Evolutionary conservation across 1,140 invertebrate genomes (phyloP).

Genomic region (Drosophila guanche): DNA sequence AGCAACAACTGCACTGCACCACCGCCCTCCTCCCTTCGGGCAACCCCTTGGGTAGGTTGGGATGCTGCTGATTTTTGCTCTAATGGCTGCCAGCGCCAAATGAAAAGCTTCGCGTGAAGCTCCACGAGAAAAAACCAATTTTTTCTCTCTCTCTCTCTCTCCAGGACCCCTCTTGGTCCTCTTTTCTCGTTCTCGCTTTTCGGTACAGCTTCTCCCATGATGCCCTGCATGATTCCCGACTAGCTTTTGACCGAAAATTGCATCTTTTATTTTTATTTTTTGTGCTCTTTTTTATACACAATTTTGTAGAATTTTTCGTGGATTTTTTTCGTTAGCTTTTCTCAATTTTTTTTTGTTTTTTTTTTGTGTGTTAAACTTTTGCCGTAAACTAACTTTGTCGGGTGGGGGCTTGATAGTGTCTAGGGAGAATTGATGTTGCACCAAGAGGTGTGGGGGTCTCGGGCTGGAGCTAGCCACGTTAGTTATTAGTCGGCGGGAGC

Average conservation of each 20-base stretch:
- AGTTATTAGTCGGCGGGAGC: conserved; percentile 63
- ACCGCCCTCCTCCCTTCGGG: background rate
- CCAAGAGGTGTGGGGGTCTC: conserved; percentile 8
- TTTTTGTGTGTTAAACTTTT: conserved; percentile 71
- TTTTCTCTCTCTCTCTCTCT: conserved; percentile 47
- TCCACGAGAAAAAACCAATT: conserved; percentile 57
- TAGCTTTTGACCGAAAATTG: conserved; percentile 68
- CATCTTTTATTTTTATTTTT: conserved; percentile 4
- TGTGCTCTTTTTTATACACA: conserved; percentile 28
- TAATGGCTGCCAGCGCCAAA: conserved; percentile 78
- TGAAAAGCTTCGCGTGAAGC: conserved; percentile 68
- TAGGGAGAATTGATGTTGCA: conserved; percentile 43
- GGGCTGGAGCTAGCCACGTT: conserved; percentile 47
- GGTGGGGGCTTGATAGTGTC: conserved; percentile 61
- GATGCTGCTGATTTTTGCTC: conserved; percentile 77
- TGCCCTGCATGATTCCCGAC: conserved; percentile 44
- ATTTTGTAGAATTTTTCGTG: conserved; percentile 56
- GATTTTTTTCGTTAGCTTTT: conserved; percentile 41
- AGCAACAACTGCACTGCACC: conserved; percentile 26
- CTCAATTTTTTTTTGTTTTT: conserved; percentile 12
- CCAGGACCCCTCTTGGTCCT: conserved; percentile 47
- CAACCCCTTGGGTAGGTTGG: conserved; percentile 14
- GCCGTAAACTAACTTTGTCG: conserved; percentile 79
- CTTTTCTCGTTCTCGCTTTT: conserved; percentile 34
- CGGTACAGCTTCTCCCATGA: conserved; percentile 23